Base-by-base conservation (phyloP, 1,140 invertebrate genomes). In the Linepithema humile region DNA sequence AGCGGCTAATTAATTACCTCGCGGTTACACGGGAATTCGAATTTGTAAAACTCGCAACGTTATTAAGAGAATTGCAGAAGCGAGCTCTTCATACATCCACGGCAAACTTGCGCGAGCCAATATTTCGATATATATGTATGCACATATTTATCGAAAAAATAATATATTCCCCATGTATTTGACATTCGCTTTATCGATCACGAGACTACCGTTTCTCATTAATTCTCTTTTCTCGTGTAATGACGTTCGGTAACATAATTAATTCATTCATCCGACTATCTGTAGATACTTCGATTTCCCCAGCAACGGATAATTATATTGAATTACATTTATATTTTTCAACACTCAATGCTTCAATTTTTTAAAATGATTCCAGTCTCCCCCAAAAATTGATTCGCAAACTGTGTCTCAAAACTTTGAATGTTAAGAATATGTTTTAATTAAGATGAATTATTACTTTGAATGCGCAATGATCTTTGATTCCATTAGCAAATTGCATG, bases 41-140 rank as follows among this genome's bases (percentile, higher is more conserved):
- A 80, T 69, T 55, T 70, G 65, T 40, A 80, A 80, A 80, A 80
- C 75, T 55, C 64, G 26, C n/a, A 48, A 78, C 50, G 64, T 55
- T 78, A 80, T 70, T 70, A 78, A 50, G 35, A 69, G 45, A n/a
- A n/a, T 55, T 26, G 10, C 59, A 65, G 73, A 23, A n/a, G n/a
- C 35, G 3, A 67, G 50, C 55, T n/a, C n/a, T 80, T 70, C 48
- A 32, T 55, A n/a, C n/a, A 40, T 40, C 7, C 23, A 20, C 45
- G n/a, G 32, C 4, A 17, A 40, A 4, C n/a, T n/a, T 35, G 5
- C n/a, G 40, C n/a, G 40, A 45, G 17, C 7, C 75, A 35, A 70
- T 77, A 43, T 70, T 70, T 17, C 29, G 29, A 32, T 32, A 23
- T 50, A 3, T 15, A 10, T 15, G 6, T 48, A 40, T 2, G 17